Conservation (phyloP, 2,113 vertebrate species). For the Anolis sagrei region DNA sequence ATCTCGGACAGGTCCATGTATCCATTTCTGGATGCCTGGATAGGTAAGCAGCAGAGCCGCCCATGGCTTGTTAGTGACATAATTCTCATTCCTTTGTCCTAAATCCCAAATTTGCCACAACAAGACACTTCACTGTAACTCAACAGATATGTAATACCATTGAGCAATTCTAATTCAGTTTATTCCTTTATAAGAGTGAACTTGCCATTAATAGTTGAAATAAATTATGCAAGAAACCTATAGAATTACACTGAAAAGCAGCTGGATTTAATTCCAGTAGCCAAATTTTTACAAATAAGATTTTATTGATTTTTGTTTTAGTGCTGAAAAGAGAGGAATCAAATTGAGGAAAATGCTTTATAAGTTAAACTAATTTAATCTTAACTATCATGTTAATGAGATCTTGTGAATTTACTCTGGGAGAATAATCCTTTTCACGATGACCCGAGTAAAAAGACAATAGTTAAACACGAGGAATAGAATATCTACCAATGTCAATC, state of each 20-base stretch:
- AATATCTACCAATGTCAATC: not conserved
- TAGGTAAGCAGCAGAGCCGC: not conserved
- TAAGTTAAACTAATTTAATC: not conserved
- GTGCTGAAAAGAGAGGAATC: not conserved
- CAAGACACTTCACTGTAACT: too few relatives aligned
- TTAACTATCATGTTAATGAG: not conserved
- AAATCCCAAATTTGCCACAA: too few relatives aligned
- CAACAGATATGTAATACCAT: too few relatives aligned
- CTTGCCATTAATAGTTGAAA: slow-evolving; percentile 10
- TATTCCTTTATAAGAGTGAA: not conserved
- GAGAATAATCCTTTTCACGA: not conserved
- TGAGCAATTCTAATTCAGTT: too few relatives aligned
- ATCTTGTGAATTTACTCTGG: not conserved
- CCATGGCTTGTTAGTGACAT: too few relatives aligned
- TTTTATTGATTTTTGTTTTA: too few relatives aligned
- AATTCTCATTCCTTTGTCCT: too few relatives aligned
- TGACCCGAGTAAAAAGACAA: slow-evolving; percentile 1
- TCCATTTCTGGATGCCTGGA: not conserved
- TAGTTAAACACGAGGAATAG: not conserved
- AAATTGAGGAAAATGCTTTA: not conserved
- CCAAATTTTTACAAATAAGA: not conserved
- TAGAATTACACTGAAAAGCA: slow-evolving; percentile 3
- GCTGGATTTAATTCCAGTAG: slow-evolving; percentile 4
- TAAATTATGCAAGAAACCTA: slow-evolving; percentile 16
- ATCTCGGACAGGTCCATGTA: not conserved